Evolutionary conservation across 1,140 invertebrate genomes (phyloP).

Genomic region (Solen grandis): DNA sequence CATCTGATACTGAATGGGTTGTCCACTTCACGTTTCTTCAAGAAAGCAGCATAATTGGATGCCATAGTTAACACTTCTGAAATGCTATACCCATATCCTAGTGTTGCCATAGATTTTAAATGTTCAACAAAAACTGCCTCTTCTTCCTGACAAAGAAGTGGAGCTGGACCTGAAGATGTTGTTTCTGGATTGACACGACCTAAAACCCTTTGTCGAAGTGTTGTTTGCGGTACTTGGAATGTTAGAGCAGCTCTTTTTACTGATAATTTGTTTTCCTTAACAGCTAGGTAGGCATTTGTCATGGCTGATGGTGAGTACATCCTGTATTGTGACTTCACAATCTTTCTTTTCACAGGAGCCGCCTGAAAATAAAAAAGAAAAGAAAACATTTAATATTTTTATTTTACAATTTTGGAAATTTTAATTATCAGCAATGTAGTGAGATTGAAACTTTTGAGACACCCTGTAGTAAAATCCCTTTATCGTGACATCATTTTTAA

Average conservation of each 20-base stretch:
- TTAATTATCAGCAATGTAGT: no score
- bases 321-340: no score
- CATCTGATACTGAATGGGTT: slow-evolving; percentile 7
- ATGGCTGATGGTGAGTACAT: neutral
- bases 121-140: slow-evolving; percentile 36
- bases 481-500: no score
- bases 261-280: neutral
- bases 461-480: no score
- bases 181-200: neutral
- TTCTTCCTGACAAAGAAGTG: slow-evolving; percentile 1
- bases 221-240: neutral
- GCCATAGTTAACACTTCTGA: neutral
- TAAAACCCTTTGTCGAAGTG: neutral
- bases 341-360: neutral
- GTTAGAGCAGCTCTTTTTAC: neutral
- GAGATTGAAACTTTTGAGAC: no score
- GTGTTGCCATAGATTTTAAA: slow-evolving; percentile 14
- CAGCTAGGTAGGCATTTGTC: slow-evolving; percentile 1
- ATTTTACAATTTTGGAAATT: no score
- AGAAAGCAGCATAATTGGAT: slow-evolving; percentile 1
- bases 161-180: slow-evolving; percentile 18
- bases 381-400: no score
- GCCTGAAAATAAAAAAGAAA: no score
- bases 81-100: slow-evolving; percentile 19
- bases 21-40: slow-evolving; percentile 7